Conservation (phyloP, 1,140 invertebrate species). For the Pseudobourletiella spinata region DNA sequence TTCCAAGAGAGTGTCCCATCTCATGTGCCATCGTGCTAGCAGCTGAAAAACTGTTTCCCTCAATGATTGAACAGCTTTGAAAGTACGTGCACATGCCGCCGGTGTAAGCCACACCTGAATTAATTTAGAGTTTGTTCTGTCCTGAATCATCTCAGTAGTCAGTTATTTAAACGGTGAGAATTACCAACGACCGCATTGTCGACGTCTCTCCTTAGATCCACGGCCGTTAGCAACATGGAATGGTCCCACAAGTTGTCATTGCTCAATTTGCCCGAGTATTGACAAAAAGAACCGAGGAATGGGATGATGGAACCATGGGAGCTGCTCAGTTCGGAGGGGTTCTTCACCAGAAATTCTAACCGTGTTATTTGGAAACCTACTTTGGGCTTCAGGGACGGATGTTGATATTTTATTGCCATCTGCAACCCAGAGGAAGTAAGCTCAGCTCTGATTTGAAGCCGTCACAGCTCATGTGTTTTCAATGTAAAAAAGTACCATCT, state of each 20-base stretch:
- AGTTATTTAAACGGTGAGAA: too few species aligned
- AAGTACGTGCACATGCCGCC: neutral
- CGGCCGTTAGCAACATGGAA: neutral
- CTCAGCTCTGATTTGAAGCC: too few species aligned
- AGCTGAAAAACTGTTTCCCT: neutral
- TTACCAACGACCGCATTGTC: neutral
- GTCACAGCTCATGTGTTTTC: too few species aligned
- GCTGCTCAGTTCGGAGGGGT: neutral
- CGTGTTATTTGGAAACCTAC: neutral
- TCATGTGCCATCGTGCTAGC: neutral
- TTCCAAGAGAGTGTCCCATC: neutral
- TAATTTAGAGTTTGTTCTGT: too few species aligned
- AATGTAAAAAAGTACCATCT: too few species aligned
- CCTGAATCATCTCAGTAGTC: too few species aligned
- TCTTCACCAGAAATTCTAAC: neutral
- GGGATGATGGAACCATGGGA: neutral
- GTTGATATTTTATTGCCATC: neutral
- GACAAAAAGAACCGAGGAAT: neutral
- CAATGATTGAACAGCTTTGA: neutral
- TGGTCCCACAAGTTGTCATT: neutral
- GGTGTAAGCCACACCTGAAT: neutral
- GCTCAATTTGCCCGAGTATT: neutral
- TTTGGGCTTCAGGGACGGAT: neutral
- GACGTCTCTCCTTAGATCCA: neutral
- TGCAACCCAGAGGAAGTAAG: too few species aligned